Percentiles rank a stretch among this genome's conserved stretches.
Evolutionary conservation across 1,140 invertebrate genomes (phyloP).

Genomic region (Anastrepha ludens): DNA sequence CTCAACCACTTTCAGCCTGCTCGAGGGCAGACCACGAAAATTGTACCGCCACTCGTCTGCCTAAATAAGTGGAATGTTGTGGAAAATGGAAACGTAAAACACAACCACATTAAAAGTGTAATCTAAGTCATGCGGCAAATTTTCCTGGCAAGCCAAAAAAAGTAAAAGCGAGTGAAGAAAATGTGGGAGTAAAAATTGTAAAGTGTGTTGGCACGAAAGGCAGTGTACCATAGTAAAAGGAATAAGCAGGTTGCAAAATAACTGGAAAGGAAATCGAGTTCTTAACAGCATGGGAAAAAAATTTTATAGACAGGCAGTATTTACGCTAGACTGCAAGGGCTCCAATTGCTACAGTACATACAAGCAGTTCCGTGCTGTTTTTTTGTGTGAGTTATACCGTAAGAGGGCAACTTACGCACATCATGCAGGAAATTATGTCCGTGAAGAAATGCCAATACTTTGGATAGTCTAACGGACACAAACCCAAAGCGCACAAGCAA

Average conservation of each 20-base stretch:
- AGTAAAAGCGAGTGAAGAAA: not conserved
- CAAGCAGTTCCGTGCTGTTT: too few relatives aligned
- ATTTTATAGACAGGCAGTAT: not conserved
- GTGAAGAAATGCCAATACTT: too few relatives aligned
- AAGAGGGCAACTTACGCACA: too few relatives aligned
- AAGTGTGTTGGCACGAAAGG: not conserved
- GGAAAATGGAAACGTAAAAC: conserved; percentile 27
- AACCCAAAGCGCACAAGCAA: too few relatives aligned
- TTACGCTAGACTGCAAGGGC: not conserved
- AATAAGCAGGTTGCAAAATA: not conserved
- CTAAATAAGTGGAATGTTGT: conserved; percentile 45
- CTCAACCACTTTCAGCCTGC: not conserved
- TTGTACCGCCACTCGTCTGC: not conserved
- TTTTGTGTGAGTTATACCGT: too few relatives aligned
- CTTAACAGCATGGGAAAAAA: not conserved
- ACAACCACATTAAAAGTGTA: conserved; percentile 1
- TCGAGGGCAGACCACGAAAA: conserved; percentile 17
- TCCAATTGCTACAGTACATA: too few relatives aligned
- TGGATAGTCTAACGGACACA: too few relatives aligned
- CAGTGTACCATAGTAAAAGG: not conserved
- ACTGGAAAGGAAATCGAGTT: not conserved
- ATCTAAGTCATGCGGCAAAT: conserved; percentile 46
- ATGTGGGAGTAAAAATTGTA: not conserved
- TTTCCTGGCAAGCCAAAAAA: not conserved
- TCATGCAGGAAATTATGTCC: too few relatives aligned